Evolutionary conservation across 1,140 invertebrate species (phyloP), one percentile per base, ranked within the genome.

Genomic region (Brachionus rubens): DNA sequence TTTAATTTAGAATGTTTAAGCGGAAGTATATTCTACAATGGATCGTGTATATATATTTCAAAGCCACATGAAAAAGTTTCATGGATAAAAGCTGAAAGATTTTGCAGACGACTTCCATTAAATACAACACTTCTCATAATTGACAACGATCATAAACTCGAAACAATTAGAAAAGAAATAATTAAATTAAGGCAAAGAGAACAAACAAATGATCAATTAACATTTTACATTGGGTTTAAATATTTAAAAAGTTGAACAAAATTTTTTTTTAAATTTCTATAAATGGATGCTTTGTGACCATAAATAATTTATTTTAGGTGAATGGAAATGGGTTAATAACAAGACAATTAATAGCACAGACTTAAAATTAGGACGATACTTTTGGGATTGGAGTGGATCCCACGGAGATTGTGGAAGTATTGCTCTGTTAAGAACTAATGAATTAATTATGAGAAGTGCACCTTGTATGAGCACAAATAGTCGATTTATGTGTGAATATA

Each of bases 401-500:
- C 19, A 50, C 24, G 68, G 68, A 14, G n/a, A 28, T 40, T 72
- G 68, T 72, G 68, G 68, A 50, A 72, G 68, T 46, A 50, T 72
- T 2, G 21, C 47, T 21, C 41, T 72, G 4, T 54, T 50, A 4
- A 72, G 36, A 33, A 30, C 43, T 1, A 72, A 72, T 54, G 30
- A 14, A 26, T 26, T 72, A 40, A 33, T 28, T 30, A 50, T 72
- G 68, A 48, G 68, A 33, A 72, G 68, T 48, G 30, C 68, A 19
- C 19, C 21, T 50, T 72, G 68, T 72, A 21, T 28, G 9, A 72
- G 28, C 24, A 36, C 68, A 50, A 72, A n/a, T n/a, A 24, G 21
- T 41, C n/a, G 68, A 28, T 72, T 72, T 21, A 72, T 72, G 28
- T 72, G 68, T 72, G 68, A 72, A 72, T 72, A 72, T 33, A 48